These are phyloP conservation scores for Azorinus chamasolen DNA, from an alignment of 2,888 invertebrate species.

Conservation along the genomic window DNA sequence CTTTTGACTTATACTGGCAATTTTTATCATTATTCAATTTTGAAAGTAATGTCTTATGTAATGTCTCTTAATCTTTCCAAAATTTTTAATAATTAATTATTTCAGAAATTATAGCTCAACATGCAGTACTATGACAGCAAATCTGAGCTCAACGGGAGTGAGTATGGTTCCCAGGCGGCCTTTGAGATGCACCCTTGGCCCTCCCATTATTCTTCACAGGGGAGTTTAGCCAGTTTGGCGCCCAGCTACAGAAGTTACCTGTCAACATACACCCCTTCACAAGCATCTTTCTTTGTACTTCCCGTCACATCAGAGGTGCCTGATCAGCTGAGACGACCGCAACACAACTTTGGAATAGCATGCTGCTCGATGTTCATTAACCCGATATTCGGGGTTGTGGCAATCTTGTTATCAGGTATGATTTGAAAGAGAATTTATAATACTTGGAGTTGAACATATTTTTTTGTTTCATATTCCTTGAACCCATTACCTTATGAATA, in stretches of 20 bases:
- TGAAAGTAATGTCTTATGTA: too few relatives aligned
- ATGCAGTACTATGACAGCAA: slow-evolving; percentile 64
- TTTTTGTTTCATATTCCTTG: too few relatives aligned
- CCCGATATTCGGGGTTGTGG: slow-evolving; percentile 81
- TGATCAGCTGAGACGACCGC: slow-evolving; percentile 71
- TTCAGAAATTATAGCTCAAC: slow-evolving; percentile 20
- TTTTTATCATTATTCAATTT: too few relatives aligned
- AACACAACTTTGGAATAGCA: slow-evolving; percentile 80
- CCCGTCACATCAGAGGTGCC: slow-evolving; percentile 80
- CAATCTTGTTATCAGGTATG: slow-evolving; percentile 78
- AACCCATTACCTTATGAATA: too few relatives aligned
- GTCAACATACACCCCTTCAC: slow-evolving; percentile 79
- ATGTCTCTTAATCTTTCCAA: neutral
- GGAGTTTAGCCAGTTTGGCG: slow-evolving; percentile 72
- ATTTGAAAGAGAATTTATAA: neutral
- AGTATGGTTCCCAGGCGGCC: slow-evolving; percentile 73
- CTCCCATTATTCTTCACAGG: slow-evolving; percentile 76
- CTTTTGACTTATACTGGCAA: too few relatives aligned
- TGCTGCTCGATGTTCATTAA: slow-evolving; percentile 79
- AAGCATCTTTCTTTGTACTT: slow-evolving; percentile 77
- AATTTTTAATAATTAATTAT: slow-evolving; percentile 32
- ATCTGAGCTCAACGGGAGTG: slow-evolving; percentile 70
- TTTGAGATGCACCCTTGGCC: slow-evolving; percentile 75
- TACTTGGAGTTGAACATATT: too few relatives aligned
- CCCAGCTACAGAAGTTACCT: slow-evolving; percentile 78